Evolutionary conservation across 2,888 invertebrate species (phyloP).

Genomic region (Philereme vetulata): DNA sequence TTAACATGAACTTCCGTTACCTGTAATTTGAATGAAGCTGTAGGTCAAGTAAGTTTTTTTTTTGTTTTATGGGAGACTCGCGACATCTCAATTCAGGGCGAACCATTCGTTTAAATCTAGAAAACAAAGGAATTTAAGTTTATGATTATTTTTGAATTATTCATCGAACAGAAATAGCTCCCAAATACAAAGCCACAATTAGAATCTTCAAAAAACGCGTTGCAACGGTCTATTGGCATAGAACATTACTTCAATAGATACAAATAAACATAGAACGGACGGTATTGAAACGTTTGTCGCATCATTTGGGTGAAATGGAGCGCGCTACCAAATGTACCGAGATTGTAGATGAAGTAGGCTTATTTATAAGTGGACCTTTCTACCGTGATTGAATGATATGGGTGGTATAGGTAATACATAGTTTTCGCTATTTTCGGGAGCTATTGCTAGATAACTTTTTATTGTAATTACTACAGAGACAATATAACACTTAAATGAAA

Average conservation of each 20-base stretch:
- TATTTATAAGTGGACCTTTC: constrained; percentile 34
- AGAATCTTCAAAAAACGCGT: background rate
- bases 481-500: too few relatives aligned
- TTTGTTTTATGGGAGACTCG: too few relatives aligned
- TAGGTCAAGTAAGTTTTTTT: too few relatives aligned
- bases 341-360: constrained; percentile 19
- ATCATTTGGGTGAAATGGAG: constrained; percentile 52
- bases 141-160: too few relatives aligned
- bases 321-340: constrained; percentile 50
- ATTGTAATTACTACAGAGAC: too few relatives aligned
- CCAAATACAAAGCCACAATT: background rate
- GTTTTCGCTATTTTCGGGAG: constrained; percentile 10
- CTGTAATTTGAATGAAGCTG: too few relatives aligned
- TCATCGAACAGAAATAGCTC: too few relatives aligned
- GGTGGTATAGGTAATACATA: constrained; percentile 32
- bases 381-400: constrained; percentile 25
- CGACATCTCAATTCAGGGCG: too few relatives aligned
- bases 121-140: too few relatives aligned
- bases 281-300: constrained; percentile 54
- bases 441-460: background rate
- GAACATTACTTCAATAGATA: constrained; percentile 29
- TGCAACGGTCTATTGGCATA: constrained; percentile 17
- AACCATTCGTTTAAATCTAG: too few relatives aligned
- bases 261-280: constrained; percentile 43
- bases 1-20: too few relatives aligned